These are phyloP conservation scores for Muscicapa comitata DNA, from an alignment of 2,797 vertebrate genomes.

Conservation along the genomic window DNA sequence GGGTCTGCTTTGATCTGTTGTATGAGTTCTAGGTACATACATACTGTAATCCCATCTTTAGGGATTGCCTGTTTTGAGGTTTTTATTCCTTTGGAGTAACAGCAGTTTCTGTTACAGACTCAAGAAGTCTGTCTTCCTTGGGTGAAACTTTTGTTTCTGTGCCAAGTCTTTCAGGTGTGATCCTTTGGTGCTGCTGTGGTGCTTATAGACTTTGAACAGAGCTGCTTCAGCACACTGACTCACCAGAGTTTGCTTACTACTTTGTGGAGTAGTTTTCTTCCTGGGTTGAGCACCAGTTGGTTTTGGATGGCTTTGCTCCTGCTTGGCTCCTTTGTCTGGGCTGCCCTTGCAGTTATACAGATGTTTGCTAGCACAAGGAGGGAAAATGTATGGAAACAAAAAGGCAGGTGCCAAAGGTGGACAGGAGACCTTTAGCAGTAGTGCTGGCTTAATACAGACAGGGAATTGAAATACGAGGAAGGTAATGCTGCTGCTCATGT, in stretches of 20 bases:
- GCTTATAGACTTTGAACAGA: background rate
- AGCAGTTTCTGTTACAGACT: background rate
- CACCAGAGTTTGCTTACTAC: background rate
- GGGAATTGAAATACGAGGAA: background rate
- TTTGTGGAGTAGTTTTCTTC: background rate
- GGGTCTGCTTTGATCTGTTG: background rate
- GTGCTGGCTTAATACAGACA: fast-evolving
- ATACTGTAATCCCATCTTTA: background rate
- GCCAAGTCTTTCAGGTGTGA: background rate
- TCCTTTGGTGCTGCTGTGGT: background rate
- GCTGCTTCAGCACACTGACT: background rate
- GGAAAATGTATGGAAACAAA: background rate
- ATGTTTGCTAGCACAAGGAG: background rate
- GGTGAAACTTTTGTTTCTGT: background rate
- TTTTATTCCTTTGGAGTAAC: background rate
- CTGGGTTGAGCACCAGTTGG: background rate
- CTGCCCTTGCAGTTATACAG: background rate
- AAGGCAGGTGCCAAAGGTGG: background rate
- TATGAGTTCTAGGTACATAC: fast-evolving
- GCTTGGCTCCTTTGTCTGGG: background rate
- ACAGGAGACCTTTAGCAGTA: background rate
- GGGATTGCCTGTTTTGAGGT: background rate
- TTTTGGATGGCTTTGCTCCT: background rate
- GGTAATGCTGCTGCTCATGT: background rate
- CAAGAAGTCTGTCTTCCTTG: background rate